A percentile compares a stretch with the other conserved stretches of the same genome.
Conservation (phyloP, 1,140 invertebrate species). For the Papilio polytes region DNA sequence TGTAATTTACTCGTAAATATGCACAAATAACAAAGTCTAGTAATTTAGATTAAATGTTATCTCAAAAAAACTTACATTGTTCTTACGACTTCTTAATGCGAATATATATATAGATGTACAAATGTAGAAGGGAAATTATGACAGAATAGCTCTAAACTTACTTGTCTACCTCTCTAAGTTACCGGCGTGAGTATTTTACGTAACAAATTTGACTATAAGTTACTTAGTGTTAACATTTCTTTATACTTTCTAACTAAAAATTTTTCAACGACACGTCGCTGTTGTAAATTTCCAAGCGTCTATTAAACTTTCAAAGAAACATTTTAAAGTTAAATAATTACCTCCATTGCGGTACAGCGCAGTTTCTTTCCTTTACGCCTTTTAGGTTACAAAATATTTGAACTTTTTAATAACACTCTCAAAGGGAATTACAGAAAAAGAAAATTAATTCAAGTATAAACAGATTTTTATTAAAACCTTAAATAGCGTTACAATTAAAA, state of each 20-base stretch:
- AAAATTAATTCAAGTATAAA: neutral
- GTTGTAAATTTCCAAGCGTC: slow-evolving; percentile 16
- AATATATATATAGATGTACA: too few relatives aligned
- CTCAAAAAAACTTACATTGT: too few relatives aligned
- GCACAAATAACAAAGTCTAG: too few relatives aligned
- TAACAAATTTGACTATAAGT: too few relatives aligned
- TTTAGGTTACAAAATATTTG: slow-evolving; percentile 10
- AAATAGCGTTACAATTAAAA: neutral
- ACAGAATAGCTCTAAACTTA: too few relatives aligned
- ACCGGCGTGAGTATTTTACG: too few relatives aligned
- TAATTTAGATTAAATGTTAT: too few relatives aligned
- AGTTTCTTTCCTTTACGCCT: neutral
- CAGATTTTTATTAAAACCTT: neutral
- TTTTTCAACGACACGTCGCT: neutral
- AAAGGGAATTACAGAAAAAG: neutral
- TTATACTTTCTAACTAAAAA: neutral
- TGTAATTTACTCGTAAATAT: too few relatives aligned
- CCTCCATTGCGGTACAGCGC: neutral
- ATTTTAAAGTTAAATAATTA: slow-evolving; percentile 21
- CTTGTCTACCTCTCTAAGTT: too few relatives aligned
- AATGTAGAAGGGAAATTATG: too few relatives aligned
- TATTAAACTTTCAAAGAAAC: slow-evolving; percentile 24
- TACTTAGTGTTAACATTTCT: neutral
- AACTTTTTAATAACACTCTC: neutral
- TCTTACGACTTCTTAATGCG: too few relatives aligned